These are phyloP conservation scores for Rhinoraja longicauda DNA, from an alignment of 2,797 vertebrate genomes.

Conservation along the genomic window DNA sequence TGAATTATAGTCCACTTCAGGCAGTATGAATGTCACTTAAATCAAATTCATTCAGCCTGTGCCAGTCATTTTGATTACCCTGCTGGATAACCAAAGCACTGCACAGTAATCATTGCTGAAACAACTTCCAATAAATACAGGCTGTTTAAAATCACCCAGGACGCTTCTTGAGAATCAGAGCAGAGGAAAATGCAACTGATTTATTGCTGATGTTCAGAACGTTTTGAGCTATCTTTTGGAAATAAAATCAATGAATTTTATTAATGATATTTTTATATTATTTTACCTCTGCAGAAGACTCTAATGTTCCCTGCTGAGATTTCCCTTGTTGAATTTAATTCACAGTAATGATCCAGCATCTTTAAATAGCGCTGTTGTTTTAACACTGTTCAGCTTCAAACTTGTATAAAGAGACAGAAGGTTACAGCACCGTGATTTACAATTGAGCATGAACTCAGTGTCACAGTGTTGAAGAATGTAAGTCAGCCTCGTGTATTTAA, in stretches of 20 bases:
- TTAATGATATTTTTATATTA: conserved; percentile 49
- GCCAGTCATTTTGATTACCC: conserved; percentile 68
- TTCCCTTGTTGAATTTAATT: conserved; percentile 49
- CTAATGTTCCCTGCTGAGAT: conserved; percentile 45
- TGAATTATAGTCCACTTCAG: neutral
- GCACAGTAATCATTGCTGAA: conserved; percentile 50
- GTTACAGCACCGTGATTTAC: neutral
- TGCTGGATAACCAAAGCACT: conserved; percentile 53
- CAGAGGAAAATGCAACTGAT: conserved; percentile 45
- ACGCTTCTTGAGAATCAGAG: conserved; percentile 55
- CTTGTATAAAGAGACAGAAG: neutral
- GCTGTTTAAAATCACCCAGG: conserved; percentile 54
- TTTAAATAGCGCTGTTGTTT: conserved; percentile 47
- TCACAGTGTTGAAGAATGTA: neutral
- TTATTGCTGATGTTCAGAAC: conserved; percentile 54
- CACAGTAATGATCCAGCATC: conserved; percentile 49
- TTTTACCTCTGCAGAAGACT: conserved; percentile 48
- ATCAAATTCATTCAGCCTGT: conserved; percentile 56
- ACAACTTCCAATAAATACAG: conserved; percentile 49
- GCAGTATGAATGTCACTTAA: conserved; percentile 74
- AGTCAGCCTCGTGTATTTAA: neutral
- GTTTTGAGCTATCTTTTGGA: conserved; percentile 54
- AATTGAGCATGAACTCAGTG: neutral
- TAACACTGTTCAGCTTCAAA: conserved; percentile 43
- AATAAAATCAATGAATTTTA: conserved; percentile 54